phyloP scores from a whole-genome alignment of 2,797 vertebrate species.

The Huso huso region DNA sequence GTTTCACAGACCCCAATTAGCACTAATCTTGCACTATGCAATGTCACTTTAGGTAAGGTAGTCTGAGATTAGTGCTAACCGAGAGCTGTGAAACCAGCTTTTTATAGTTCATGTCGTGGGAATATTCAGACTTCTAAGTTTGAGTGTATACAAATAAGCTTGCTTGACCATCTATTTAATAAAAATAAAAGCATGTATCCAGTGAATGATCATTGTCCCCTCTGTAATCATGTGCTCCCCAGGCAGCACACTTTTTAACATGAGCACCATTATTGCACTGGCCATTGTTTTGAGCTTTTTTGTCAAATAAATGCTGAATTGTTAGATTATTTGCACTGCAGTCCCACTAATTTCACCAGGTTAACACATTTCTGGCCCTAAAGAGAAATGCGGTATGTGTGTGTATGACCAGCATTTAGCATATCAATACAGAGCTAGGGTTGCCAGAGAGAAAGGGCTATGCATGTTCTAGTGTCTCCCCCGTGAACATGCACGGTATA shows the following conservation, averaged over 20 bases:
- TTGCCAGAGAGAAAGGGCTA: constrained; percentile 36
- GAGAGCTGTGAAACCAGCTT: no score
- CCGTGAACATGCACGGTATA: constrained; percentile 40
- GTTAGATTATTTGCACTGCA: constrained; percentile 51
- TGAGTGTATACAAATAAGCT: no score
- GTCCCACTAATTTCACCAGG: constrained; percentile 23
- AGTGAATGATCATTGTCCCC: constrained; percentile 22
- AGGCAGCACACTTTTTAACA: constrained; percentile 23
- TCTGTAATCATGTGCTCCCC: constrained; percentile 18
- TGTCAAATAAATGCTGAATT: constrained; percentile 46
- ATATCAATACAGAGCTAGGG: constrained; percentile 52
- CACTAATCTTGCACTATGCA: no score
- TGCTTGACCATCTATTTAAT: no score
- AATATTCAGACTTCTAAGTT: no score
- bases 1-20: no score
- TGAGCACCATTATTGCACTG: constrained; percentile 27
- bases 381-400: constrained; percentile 30
- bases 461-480: constrained; percentile 52
- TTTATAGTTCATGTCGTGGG: no score
- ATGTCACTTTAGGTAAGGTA: no score
- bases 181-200: neutral
- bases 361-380: constrained; percentile 15
- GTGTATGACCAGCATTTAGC: constrained; percentile 46
- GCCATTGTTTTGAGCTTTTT: constrained; percentile 28
- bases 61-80: no score